Conservation (phyloP, 1,140 invertebrate species). For the Danaus plexippus region DNA sequence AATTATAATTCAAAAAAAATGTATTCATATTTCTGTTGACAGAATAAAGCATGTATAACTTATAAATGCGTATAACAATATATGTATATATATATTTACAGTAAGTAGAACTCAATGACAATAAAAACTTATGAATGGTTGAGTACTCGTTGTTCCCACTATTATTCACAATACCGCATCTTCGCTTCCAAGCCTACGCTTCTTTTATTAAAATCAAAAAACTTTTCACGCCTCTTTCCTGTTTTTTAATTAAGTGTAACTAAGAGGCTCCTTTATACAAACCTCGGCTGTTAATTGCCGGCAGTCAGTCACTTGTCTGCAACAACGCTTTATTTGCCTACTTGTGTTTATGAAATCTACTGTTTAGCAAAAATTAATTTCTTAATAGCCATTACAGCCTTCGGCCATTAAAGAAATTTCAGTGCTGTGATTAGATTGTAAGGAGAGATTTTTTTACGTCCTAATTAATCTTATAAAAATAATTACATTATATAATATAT, state of each 20-base stretch:
- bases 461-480: too few species aligned
- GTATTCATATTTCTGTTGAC: too few species aligned
- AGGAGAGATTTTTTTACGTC: too few species aligned
- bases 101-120: too few species aligned
- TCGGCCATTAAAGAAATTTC: constrained; percentile 9
- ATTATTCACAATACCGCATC: constrained; percentile 16
- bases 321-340: constrained; percentile 47
- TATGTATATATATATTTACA: neutral
- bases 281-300: constrained; percentile 45
- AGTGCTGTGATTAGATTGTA: too few species aligned
- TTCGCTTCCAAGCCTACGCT: constrained; percentile 12
- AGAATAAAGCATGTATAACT: too few species aligned
- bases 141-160: constrained; percentile 11
- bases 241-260: constrained; percentile 62
- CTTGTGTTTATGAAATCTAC: constrained; percentile 39
- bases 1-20: too few species aligned
- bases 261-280: constrained; percentile 51
- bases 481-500: too few species aligned
- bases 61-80: too few species aligned
- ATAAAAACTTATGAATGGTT: too few species aligned
- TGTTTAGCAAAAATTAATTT: constrained; percentile 21
- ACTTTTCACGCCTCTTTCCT: constrained; percentile 22
- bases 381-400: constrained; percentile 4
- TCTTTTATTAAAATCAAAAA: constrained; percentile 18
- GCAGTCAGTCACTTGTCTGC: constrained; percentile 57